Evolutionary conservation across 2,113 vertebrate species (phyloP).

Genomic region (Suricata suricatta): DNA sequence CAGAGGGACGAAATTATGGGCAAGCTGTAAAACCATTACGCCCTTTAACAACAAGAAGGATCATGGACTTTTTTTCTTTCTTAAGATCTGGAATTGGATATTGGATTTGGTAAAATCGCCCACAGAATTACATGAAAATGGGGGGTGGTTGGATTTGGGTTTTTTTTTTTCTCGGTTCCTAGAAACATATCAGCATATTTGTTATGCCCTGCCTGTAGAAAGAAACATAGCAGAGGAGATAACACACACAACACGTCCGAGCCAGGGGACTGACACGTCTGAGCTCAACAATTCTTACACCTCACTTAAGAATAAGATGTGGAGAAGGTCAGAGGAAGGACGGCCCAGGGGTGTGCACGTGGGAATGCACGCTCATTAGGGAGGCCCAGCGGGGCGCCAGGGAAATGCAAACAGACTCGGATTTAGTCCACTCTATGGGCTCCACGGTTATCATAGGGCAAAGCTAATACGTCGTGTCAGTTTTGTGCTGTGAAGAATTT

Average conservation of each 20-base stretch:
- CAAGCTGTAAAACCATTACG: neutral
- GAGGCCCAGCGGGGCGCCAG: neutral
- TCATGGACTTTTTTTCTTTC: neutral
- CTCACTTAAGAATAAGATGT: neutral
- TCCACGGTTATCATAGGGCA: neutral
- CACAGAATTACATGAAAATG: neutral
- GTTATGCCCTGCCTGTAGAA: neutral
- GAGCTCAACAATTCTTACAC: neutral
- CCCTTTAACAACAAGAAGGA: neutral
- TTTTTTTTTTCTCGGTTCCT: neutral
- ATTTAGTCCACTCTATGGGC: neutral
- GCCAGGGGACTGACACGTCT: neutral
- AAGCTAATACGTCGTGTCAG: neutral
- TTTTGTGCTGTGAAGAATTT: constrained; percentile 38
- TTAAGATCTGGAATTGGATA: constrained; percentile 3
- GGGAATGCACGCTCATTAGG: neutral
- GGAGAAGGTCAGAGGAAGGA: neutral
- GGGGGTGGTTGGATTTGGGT: neutral
- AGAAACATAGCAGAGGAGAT: neutral
- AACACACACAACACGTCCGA: neutral
- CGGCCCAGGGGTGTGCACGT: rapidly evolving
- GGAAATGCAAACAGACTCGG: neutral
- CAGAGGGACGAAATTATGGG: neutral
- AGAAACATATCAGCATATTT: neutral
- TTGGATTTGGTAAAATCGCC: neutral